These are phyloP conservation scores for Drosophila atroscutellata DNA, from an alignment of 2,888 invertebrate genomes.

Conservation along the genomic window DNA sequence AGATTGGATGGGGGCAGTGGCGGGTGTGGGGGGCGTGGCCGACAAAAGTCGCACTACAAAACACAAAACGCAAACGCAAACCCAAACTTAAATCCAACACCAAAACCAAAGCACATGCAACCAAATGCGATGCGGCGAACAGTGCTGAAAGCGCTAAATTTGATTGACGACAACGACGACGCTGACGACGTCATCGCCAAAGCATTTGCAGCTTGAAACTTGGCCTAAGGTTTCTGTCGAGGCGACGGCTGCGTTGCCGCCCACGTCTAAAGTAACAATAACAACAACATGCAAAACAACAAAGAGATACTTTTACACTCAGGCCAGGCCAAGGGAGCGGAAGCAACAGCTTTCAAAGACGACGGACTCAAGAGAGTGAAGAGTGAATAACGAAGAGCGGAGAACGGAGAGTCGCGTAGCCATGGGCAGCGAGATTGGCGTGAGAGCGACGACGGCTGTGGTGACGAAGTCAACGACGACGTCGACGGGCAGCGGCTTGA, in stretches of 20 bases:
- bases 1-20: slow-evolving; percentile 3
- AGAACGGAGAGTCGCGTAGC: slow-evolving; percentile 14
- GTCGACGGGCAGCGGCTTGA: slow-evolving; percentile 21
- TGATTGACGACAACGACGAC: slow-evolving; percentile 64
- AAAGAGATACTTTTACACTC: slow-evolving; percentile 67
- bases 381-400: slow-evolving; percentile 12
- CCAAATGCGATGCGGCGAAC: slow-evolving; percentile 50
- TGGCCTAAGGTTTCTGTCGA: slow-evolving; percentile 62
- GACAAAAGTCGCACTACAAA: slow-evolving; percentile 23
- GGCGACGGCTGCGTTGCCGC: slow-evolving; percentile 57
- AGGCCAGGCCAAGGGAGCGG: slow-evolving; percentile 69
- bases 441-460: slow-evolving; percentile 32
- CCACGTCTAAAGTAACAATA: slow-evolving; percentile 60
- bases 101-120: slow-evolving; percentile 61
- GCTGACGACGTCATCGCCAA: slow-evolving; percentile 74
- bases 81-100: slow-evolving; percentile 16
- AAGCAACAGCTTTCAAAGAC: slow-evolving; percentile 70
- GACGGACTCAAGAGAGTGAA: slow-evolving; percentile 9
- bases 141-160: slow-evolving; percentile 53
- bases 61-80: slow-evolving; percentile 25
- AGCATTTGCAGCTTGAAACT: slow-evolving; percentile 73
- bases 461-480: slow-evolving; percentile 8
- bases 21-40: slow-evolving; percentile 6
- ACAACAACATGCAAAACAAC: slow-evolving; percentile 35
- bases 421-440: slow-evolving; percentile 32